phyloP scores from a whole-genome alignment of 2,888 invertebrate species.

The Tanytarsus gracilentus region DNA sequence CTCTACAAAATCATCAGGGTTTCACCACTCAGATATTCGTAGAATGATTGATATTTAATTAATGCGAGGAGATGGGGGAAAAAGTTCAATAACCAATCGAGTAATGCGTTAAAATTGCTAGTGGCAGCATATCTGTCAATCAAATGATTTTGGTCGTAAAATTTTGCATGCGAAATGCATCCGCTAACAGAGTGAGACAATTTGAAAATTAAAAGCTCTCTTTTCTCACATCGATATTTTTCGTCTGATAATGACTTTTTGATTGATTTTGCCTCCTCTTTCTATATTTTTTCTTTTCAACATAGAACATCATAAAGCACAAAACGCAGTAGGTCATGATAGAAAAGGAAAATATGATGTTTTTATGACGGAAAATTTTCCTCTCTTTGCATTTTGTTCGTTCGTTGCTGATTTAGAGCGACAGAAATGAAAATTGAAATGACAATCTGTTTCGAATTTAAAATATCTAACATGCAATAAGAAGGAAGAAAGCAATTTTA shows the following conservation, averaged over 20 bases:
- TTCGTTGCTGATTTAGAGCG: constrained; percentile 8
- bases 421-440: constrained; percentile 24
- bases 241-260: constrained; percentile 6
- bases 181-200: too few relatives aligned
- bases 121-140: too few relatives aligned
- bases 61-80: too few relatives aligned
- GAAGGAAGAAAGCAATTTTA: neutral
- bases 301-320: neutral
- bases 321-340: neutral
- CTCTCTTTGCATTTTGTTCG: neutral
- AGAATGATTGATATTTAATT: constrained; percentile 28
- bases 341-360: neutral
- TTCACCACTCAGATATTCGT: too few relatives aligned
- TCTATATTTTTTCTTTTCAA: neutral
- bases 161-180: too few relatives aligned
- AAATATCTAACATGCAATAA: too few relatives aligned
- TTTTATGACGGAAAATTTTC: neutral
- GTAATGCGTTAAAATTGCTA: too few relatives aligned
- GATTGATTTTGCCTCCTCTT: neutral
- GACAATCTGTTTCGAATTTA: constrained; percentile 11
- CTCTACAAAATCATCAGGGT: too few relatives aligned
- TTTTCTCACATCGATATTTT: too few relatives aligned
- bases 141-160: too few relatives aligned
- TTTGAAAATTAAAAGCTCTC: too few relatives aligned
- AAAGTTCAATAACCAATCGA: too few relatives aligned